Conservation (phyloP, 2,888 invertebrate genomes). For the Drosophila limbata region DNA sequence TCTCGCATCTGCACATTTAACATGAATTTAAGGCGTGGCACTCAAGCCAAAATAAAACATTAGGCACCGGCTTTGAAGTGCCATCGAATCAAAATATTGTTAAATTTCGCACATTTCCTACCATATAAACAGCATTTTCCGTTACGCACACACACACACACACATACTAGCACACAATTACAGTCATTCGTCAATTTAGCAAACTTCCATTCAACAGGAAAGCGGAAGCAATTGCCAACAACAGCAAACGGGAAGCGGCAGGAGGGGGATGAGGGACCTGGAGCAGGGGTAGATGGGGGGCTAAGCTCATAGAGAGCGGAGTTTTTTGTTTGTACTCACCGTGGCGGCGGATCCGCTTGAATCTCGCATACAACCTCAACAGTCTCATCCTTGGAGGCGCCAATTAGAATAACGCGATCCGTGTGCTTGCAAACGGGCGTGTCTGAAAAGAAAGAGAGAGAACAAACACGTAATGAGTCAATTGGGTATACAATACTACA, state of each 20-base stretch:
- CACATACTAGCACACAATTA: slow-evolving; percentile 42
- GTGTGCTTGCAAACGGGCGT: slow-evolving; percentile 91
- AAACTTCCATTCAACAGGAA: slow-evolving; percentile 78
- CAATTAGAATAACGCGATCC: slow-evolving; percentile 92
- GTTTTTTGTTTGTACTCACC: slow-evolving; percentile 72
- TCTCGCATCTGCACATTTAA: slow-evolving; percentile 46
- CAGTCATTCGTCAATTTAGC: slow-evolving; percentile 78
- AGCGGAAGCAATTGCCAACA: slow-evolving; percentile 79
- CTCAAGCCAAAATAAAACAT: slow-evolving; percentile 22
- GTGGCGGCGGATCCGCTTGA: slow-evolving; percentile 95
- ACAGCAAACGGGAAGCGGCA: slow-evolving; percentile 38
- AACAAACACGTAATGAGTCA: slow-evolving; percentile 5
- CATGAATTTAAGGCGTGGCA: slow-evolving; percentile 41
- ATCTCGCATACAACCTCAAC: slow-evolving; percentile 95
- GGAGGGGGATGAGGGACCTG: neutral
- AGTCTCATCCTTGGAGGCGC: slow-evolving; percentile 94
- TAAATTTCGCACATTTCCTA: slow-evolving; percentile 75
- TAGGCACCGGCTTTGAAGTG: slow-evolving; percentile 36
- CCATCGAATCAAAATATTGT: slow-evolving; percentile 59
- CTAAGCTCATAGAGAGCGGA: no score
- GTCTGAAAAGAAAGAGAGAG: slow-evolving; percentile 86
- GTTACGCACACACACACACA: slow-evolving; percentile 35
- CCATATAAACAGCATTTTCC: slow-evolving; percentile 69
- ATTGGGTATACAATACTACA: neutral
- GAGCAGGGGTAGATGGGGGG: neutral